Evolutionary conservation across 2,113 vertebrate genomes (phyloP).

Genomic region (Scolopax mira): DNA sequence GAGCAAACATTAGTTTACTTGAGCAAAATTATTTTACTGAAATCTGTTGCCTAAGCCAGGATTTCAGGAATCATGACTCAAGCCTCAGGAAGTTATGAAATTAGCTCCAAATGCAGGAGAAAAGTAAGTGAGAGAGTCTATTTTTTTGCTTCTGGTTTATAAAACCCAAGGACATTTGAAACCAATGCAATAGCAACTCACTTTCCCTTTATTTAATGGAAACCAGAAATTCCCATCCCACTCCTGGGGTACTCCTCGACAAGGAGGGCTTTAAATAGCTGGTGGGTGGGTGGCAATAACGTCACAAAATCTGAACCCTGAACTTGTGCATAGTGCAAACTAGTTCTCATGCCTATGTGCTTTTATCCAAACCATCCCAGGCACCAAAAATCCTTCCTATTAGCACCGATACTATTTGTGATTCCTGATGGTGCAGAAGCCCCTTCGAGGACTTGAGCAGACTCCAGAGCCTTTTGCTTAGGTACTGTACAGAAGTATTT

Average conservation of each 20-base stretch:
- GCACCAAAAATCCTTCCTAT: not conserved
- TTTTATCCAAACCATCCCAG: not conserved
- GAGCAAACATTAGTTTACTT: not conserved
- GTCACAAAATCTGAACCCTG: not conserved
- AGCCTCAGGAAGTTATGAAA: not conserved
- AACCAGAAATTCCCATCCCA: not conserved
- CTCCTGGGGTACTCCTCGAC: not conserved
- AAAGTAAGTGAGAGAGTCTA: not conserved
- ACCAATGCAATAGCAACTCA: not conserved
- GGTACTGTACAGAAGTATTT: not conserved
- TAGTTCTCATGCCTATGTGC: not conserved
- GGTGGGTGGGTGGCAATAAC: not conserved
- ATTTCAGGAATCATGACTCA: not conserved
- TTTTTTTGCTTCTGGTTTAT: not conserved
- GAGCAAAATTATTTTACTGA: not conserved
- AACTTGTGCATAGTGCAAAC: not conserved
- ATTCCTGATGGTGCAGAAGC: not conserved
- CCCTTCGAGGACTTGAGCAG: rapidly evolving
- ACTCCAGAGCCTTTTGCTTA: not conserved
- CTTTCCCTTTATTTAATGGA: not conserved
- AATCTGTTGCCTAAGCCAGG: not conserved
- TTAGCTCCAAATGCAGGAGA: not conserved
- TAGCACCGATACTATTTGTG: not conserved
- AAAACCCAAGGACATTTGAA: not conserved
- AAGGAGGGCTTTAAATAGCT: not conserved